A percentile compares a stretch with the other conserved stretches of the same genome.
Conservation (phyloP, 2,797 vertebrate species). For the Darevskia nairensis region DNA sequence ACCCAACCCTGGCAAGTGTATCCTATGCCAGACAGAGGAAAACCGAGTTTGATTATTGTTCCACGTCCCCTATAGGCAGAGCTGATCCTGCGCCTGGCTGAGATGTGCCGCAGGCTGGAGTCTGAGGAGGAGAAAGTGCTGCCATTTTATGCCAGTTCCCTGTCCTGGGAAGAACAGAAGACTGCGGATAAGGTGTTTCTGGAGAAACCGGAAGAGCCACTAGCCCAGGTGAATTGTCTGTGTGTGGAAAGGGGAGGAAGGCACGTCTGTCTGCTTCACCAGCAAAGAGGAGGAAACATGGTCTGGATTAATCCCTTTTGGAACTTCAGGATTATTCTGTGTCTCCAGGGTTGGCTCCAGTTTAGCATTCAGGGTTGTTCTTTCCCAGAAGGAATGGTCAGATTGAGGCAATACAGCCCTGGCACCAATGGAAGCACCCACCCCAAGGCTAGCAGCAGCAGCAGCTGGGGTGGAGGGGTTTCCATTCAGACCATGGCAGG, state of each 20-base stretch:
- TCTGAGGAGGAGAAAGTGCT: constrained; percentile 87
- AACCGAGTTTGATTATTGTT: neutral
- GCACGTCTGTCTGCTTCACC: neutral
- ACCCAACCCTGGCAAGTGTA: neutral
- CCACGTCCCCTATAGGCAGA: constrained; percentile 74
- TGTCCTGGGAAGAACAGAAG: constrained; percentile 73
- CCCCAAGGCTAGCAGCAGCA: neutral
- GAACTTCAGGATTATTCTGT: neutral
- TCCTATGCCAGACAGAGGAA: neutral
- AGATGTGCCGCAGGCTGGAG: constrained; percentile 86
- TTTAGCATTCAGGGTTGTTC: neutral
- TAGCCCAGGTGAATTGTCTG: constrained; percentile 76
- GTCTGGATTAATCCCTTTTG: neutral
- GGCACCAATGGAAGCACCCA: no score
- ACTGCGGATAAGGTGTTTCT: constrained; percentile 49
- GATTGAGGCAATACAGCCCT: neutral
- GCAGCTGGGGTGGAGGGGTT: neutral
- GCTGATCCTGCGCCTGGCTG: constrained; percentile 79
- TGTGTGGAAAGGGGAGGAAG: neutral
- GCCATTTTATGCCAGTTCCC: constrained; percentile 81
- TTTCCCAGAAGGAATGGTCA: neutral
- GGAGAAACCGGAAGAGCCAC: constrained; percentile 66
- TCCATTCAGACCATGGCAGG: neutral
- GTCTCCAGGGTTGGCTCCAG: neutral
- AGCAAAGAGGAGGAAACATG: neutral